phyloP scores from a whole-genome alignment of 2,888 invertebrate species.

The Perdita meconis region DNA sequence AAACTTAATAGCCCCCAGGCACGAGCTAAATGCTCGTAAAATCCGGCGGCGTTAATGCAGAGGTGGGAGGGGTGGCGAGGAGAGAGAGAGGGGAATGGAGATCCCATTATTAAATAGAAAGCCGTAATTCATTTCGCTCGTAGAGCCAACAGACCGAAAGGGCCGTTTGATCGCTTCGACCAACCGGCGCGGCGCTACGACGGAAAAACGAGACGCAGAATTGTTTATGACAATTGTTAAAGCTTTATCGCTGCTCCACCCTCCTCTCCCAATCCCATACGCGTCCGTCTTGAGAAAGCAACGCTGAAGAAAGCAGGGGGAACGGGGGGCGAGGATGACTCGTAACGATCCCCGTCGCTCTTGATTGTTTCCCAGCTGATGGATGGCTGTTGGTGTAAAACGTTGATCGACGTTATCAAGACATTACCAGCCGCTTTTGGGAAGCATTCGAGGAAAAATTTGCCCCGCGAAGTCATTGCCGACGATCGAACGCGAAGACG shows the following conservation, averaged over 20 bases:
- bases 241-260: conserved; percentile 32
- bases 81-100: no score
- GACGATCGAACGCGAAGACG: no score
- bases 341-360: conserved; percentile 38
- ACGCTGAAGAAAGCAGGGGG: no score
- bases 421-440: neutral
- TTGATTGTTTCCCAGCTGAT: conserved; percentile 53
- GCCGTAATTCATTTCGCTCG: conserved; percentile 37
- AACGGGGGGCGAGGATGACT: conserved; percentile 25
- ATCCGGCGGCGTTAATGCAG: conserved; percentile 44
- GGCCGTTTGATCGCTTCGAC: conserved; percentile 14
- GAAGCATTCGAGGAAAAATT: neutral
- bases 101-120: conserved; percentile 55
- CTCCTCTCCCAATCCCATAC: no score
- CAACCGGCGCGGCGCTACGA: neutral
- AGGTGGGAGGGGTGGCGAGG: no score
- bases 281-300: neutral
- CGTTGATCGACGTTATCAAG: conserved; percentile 40
- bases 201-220: neutral
- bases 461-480: neutral
- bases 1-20: conserved; percentile 50
- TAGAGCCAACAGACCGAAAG: neutral
- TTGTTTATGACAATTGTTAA: conserved; percentile 47
- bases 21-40: conserved; percentile 48
- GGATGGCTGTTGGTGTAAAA: conserved; percentile 36